Conservation (phyloP, 2,797 vertebrate genomes). For the Phoebastria nigripes region DNA sequence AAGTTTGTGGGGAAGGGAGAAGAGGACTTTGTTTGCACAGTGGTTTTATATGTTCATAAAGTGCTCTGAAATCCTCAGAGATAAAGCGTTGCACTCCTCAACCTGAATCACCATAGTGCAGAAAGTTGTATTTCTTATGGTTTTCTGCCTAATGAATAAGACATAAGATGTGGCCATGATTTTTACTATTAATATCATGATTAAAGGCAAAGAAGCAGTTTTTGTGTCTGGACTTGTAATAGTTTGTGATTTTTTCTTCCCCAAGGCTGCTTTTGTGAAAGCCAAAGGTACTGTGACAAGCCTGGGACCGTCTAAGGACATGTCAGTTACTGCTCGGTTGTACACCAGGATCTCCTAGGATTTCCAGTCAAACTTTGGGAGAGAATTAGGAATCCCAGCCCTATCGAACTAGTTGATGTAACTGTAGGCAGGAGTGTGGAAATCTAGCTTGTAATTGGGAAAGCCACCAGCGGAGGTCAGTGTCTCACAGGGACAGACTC, state of each 20-base stretch:
- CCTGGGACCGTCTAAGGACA: neutral
- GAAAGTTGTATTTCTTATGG: fast-evolving
- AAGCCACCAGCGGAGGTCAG: slow-evolving; percentile 44
- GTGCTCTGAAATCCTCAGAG: neutral
- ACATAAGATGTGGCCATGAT: neutral
- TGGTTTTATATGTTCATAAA: neutral
- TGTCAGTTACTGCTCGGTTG: neutral
- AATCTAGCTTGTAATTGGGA: neutral
- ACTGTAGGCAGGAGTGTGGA: neutral
- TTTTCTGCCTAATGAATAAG: neutral
- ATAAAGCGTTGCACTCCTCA: neutral
- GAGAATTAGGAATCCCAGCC: neutral
- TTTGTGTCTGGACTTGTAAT: neutral
- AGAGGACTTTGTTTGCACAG: neutral
- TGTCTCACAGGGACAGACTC: neutral
- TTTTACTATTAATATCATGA: neutral
- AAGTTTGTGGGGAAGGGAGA: neutral
- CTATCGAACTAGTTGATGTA: neutral
- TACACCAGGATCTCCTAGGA: neutral
- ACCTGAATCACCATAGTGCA: neutral
- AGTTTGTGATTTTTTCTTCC: neutral
- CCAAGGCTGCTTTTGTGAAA: neutral
- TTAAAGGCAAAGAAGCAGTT: neutral
- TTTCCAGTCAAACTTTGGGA: neutral
- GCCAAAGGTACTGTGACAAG: neutral